Base-by-base conservation (phyloP, 2,113 vertebrate genomes). In the Morone chrysops region DNA sequence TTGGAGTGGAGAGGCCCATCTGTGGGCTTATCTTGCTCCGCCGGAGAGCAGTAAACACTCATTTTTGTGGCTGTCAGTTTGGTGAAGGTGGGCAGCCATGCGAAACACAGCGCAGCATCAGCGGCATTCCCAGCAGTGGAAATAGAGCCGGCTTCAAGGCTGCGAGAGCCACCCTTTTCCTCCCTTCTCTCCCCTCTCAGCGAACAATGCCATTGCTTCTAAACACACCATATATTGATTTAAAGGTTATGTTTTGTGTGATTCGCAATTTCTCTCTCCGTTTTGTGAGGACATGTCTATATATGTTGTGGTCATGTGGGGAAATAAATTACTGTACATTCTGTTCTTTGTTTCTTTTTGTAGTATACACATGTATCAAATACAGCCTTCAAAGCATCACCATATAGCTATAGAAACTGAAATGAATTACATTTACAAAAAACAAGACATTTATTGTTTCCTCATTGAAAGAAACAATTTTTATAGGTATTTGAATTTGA, bases 21-120 rank as follows among this genome's bases (percentile, higher is more conserved):
- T 91, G 77, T 79, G 83, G 85, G 85, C 87, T 92, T 92, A 92
- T 93, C 90, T 87, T 77, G 80, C 86, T 88, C 84, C 50, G 78
- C 72, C 78, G 85, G 62, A 87, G 86, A 91, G 88, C 89, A 90
- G 91, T 93, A 93, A 93, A 94, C 94, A 93, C 84, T 94, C 89
- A 92, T 95, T 94, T 94, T 89, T 90, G 78, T 88, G 86, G 85
- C 90, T 93, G 92, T 93, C 93, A 92, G 88, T 91, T 90, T 82
- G 89, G 81, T 88, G 89, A 92, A 90, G 88, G 78, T 18, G 22
- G 54, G 85, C 93, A 86, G 74, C 84, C 86, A 70, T 89, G 89
- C 85, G 89, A 85, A 92, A 93, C 93, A 82, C 74, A 45, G 54
- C 75, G 45, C 84, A 31, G 82, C 66, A 86, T 82, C 56, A 81